A percentile compares a stretch with the other conserved stretches of the same genome.
Conservation (phyloP, 1,140 invertebrate species). For the Drosophila insularis region DNA sequence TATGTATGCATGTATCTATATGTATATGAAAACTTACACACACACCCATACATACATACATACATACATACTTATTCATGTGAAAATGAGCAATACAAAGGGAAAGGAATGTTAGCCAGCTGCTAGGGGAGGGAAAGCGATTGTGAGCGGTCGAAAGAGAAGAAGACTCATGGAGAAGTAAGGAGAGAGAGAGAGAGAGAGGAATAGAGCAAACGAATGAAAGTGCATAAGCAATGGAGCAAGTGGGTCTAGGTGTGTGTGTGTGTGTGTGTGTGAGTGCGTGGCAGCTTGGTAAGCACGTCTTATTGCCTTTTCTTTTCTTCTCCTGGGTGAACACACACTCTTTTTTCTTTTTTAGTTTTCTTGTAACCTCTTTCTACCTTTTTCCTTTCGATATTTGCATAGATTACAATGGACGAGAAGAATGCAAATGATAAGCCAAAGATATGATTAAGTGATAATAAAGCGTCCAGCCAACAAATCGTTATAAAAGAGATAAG, state of each 20-base stretch:
- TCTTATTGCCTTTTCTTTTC: slow-evolving; percentile 18
- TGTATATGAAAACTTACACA: not conserved
- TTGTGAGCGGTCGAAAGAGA: not conserved
- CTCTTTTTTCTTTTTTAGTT: slow-evolving; percentile 3
- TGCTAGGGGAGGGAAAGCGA: slow-evolving; percentile 11
- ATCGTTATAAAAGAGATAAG: not conserved
- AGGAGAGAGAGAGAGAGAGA: slow-evolving; percentile 7
- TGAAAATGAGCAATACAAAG: slow-evolving; percentile 17
- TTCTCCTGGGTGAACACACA: slow-evolving; percentile 22
- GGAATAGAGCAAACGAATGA: slow-evolving; percentile 35
- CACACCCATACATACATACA: not conserved
- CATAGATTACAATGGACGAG: slow-evolving; percentile 36
- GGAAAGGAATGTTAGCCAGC: slow-evolving; percentile 11
- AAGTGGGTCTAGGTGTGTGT: slow-evolving; percentile 22
- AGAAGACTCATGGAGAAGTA: too few species aligned
- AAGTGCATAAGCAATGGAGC: slow-evolving; percentile 53
- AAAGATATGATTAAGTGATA: slow-evolving; percentile 52
- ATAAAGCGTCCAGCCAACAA: slow-evolving; percentile 18
- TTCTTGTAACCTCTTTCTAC: not conserved
- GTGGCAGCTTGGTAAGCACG: slow-evolving; percentile 38
- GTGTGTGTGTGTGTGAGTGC: not conserved
- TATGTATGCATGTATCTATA: not conserved
- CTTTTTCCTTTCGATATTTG: slow-evolving; percentile 25
- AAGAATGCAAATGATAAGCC: slow-evolving; percentile 54
- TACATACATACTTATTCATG: not conserved